Percentiles rank a stretch among this genome's conserved stretches.
phyloP scores from a whole-genome alignment of 1,140 invertebrate species.

The Piezodorus guildinii region DNA sequence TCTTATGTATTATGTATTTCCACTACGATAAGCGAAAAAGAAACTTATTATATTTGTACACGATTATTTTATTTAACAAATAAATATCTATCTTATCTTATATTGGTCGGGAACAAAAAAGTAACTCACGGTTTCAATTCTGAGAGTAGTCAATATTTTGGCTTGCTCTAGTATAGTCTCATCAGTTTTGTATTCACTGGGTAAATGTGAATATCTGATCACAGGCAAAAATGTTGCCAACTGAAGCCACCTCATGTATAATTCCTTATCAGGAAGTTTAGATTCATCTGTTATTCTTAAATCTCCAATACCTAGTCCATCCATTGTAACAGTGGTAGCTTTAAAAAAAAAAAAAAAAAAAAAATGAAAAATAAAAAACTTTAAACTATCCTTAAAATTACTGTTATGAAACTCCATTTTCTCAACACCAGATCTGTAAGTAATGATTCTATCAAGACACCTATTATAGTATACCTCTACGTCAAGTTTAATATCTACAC shows the following conservation, averaged over 20 bases:
- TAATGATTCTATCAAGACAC: too few relatives aligned
- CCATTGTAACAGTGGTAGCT: background rate
- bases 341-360: background rate
- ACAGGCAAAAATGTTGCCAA: slow-evolving; percentile 83
- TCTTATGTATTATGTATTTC: too few relatives aligned
- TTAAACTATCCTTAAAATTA: too few relatives aligned
- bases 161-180: slow-evolving; percentile 63
- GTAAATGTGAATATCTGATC: slow-evolving; percentile 79
- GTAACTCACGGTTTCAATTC: slow-evolving; percentile 52
- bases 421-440: too few relatives aligned
- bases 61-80: too few relatives aligned
- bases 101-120: too few relatives aligned
- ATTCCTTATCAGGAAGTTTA: slow-evolving; percentile 40
- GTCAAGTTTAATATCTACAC: too few relatives aligned
- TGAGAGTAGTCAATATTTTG: slow-evolving; percentile 57
- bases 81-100: too few relatives aligned
- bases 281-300: slow-evolving; percentile 22
- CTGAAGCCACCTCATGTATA: slow-evolving; percentile 91
- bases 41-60: too few relatives aligned
- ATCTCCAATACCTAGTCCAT: slow-evolving; percentile 19
- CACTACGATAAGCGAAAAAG: too few relatives aligned
- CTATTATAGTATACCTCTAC: too few relatives aligned
- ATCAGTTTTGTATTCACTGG: slow-evolving; percentile 68
- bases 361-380: background rate
- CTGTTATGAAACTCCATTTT: too few relatives aligned